Conservation (phyloP, 2,888 invertebrate genomes). For the Podabrus alpinus region DNA sequence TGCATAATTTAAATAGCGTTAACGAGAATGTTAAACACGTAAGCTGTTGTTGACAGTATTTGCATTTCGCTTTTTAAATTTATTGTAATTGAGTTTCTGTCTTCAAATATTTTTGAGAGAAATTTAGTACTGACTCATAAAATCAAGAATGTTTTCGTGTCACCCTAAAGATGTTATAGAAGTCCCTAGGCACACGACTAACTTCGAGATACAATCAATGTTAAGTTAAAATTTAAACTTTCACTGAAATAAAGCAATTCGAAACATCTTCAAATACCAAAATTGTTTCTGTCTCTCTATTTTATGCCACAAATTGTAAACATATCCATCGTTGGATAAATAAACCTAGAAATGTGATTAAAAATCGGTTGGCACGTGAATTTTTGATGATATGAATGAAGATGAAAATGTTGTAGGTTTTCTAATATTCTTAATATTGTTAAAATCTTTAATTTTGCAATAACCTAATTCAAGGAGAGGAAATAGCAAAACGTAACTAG, state of each 20-base stretch:
- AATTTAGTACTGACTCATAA: not conserved
- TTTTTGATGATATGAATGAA: not conserved
- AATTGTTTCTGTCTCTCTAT: not conserved
- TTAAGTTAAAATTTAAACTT: not conserved
- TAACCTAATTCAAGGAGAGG: not conserved
- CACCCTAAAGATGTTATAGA: not conserved
- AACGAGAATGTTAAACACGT: not conserved
- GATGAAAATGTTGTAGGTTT: not conserved
- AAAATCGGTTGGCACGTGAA: not conserved
- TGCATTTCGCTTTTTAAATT: too few species aligned
- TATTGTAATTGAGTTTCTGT: not conserved
- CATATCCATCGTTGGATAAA: not conserved
- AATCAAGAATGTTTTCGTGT: not conserved
- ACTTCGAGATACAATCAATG: not conserved
- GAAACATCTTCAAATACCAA: not conserved
- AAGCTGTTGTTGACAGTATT: not conserved
- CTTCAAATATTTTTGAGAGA: not conserved
- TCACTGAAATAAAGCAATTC: not conserved
- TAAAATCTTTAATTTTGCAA: not conserved
- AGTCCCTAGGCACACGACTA: not conserved
- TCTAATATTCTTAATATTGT: not conserved
- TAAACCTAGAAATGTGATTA: not conserved
- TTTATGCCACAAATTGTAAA: not conserved
- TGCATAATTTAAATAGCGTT: not conserved
- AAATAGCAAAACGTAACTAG: slow-evolving; percentile 24